phyloP scores from a whole-genome alignment of 2,113 vertebrate species.

The Leiothrix lutea region DNA sequence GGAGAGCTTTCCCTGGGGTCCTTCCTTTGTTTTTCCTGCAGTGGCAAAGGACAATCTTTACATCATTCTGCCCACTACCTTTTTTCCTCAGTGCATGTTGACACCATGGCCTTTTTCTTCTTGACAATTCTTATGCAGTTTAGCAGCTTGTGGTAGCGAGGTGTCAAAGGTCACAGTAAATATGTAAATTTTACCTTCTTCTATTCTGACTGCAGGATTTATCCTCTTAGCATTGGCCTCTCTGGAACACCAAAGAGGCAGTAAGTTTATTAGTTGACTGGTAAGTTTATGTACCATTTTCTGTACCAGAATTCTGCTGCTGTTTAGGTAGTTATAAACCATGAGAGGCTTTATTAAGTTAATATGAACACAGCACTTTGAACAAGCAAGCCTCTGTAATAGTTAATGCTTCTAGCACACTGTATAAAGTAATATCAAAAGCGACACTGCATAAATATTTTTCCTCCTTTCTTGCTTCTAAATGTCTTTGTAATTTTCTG shows the following conservation, averaged over 20 bases:
- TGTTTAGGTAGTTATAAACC: not conserved
- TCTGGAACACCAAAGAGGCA: not conserved
- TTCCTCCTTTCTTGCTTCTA: not conserved
- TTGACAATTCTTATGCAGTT: not conserved
- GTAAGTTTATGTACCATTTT: not conserved
- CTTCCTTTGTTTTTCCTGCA: not conserved
- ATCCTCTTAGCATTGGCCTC: not conserved
- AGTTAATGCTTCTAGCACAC: not conserved
- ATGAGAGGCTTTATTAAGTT: not conserved
- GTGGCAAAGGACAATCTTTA: not conserved
- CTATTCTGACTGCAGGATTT: not conserved
- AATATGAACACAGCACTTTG: not conserved
- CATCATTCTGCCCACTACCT: not conserved
- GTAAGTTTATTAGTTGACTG: not conserved
- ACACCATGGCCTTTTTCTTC: conserved; percentile 1
- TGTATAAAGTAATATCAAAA: not conserved
- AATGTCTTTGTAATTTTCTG: not conserved
- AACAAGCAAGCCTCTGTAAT: not conserved
- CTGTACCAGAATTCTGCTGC: not conserved
- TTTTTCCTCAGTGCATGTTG: not conserved
- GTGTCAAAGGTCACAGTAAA: not conserved
- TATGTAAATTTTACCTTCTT: not conserved
- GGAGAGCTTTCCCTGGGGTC: not conserved
- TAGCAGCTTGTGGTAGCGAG: not conserved
- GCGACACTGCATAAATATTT: not conserved